Base-by-base conservation (phyloP, 2,797 vertebrate genomes). In the Dendrocincla tyrannina region DNA sequence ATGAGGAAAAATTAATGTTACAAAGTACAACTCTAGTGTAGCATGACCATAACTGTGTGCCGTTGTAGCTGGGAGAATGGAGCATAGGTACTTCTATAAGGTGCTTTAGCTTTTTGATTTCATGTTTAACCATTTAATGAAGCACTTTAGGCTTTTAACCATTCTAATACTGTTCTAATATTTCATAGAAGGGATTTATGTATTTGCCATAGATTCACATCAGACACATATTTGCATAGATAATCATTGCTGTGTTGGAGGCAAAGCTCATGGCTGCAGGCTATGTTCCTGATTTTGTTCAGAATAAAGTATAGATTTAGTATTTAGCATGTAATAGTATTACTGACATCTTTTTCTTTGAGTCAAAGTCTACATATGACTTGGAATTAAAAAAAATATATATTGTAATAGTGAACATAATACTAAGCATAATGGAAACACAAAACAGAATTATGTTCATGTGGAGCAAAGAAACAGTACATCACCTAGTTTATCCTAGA, bases 401-500 rank as follows among this genome's bases (percentile, higher is more conserved):
- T 53, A 39, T 8, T 46, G 11, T 53, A 56, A 19, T 62, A 50
- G 6, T 58, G 62, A 56, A 35, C 64, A 35, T 16, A 53, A 63
- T 60, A 75, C 60, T 32, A 41, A 56, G 2, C 7, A 4, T 56
- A 5, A 60, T 32, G 18, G 20, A 84, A 85, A 3, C 18, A 24
- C 0, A 2, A 17, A 69, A 74, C 41, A 14, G 28, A 67, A 28
- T 58, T 78, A 24, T n/a, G 30, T 78, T 56, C 8, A 46, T 30
- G 12, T 56, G 42, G 20, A 78, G 12, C 28, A 72, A 56, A 35
- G 23, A 49, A 59, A 70, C 0, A 4, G 4, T 52, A 5, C 0
- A 0, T 81, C 0, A 0, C 78, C 23, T 58, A 27, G 3, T 75
- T 81, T 75, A 41, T 46, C 46, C 28, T 75, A 60, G 7, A 53